A percentile compares a stretch with the other conserved stretches of the same genome.
Evolutionary conservation across 2,888 invertebrate genomes (phyloP).

Genomic region (Escarpia spicata): DNA sequence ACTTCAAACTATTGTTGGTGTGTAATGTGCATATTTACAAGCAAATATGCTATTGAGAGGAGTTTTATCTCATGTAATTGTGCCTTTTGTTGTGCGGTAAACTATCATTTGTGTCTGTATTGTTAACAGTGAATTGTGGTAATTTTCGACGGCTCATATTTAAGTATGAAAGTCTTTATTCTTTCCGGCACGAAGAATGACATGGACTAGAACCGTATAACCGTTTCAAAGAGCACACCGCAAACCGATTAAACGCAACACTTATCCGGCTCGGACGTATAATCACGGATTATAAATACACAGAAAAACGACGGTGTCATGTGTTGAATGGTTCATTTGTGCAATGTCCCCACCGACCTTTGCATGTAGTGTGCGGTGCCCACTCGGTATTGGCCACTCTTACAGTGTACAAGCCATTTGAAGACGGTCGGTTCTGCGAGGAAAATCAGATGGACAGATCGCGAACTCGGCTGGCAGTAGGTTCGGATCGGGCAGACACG

Average conservation of each 20-base stretch:
- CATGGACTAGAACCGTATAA: neutral
- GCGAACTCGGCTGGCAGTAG: neutral
- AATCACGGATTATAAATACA: neutral
- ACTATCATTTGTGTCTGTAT: neutral
- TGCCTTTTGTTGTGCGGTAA: neutral
- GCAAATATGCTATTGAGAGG: neutral
- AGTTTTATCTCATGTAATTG: neutral
- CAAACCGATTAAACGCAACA: neutral
- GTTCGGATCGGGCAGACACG: neutral
- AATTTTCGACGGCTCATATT: neutral
- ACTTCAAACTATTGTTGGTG: neutral
- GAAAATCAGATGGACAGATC: neutral
- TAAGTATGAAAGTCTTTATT: neutral
- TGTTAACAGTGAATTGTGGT: neutral
- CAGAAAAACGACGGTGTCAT: slow-evolving; percentile 8
- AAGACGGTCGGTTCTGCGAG: neutral
- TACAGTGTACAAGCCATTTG: neutral
- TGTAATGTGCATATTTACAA: neutral
- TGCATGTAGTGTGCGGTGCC: neutral
- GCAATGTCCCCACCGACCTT: neutral
- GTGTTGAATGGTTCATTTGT: neutral
- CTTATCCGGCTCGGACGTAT: neutral
- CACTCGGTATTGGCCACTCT: neutral
- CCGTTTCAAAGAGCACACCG: too few species aligned
- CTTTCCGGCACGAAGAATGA: neutral